Base-by-base conservation (phyloP, 1,140 invertebrate genomes). In the Drosophila grimshawi region DNA sequence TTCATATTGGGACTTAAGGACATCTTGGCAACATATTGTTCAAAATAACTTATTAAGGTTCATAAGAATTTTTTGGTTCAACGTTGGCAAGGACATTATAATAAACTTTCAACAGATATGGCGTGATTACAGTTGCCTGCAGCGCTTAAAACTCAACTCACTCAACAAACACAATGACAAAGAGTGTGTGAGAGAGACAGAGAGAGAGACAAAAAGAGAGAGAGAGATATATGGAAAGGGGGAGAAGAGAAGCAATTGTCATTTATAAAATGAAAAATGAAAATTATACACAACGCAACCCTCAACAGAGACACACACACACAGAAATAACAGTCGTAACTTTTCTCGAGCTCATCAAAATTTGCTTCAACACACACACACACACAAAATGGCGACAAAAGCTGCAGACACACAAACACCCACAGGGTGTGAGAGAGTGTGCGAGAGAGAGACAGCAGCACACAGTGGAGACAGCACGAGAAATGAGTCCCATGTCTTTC, bases 401-500 rank as follows among this genome's bases (percentile, higher is more conserved):
- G 48, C 46, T 43, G 60, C 56, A 65, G 63, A 60, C 63, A 48
- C 66, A 66, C 11, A 35, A 7, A 63, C 33, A 39, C 68, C 48
- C 19, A 53, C 11, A 39, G 43, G 5, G 10, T 35, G 48, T 37
- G 46, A 5, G 51, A 57, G 27, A n/a, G 30, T 8, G 32, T 11
- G n/a, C 39, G 33, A 62, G 48, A 53, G 74, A 62, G 60, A 41
- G 11, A 11, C 35, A 39, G 45, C 7, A 19, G 10, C n/a, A 56
- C 53, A 37, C 57, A 60, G 71, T 64, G 67, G 67, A 76, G 60
- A 65, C 60, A 61, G 49, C 51, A 77, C 76, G 83, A 88, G 86
- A 90, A 92, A 92, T 92, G 90, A 90, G 81, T 92, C 90, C 90
- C 90, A 92, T 90, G 90, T 86, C 90, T 91, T 92, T 92, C 90